These are phyloP conservation scores for Siphamia tubifer DNA, from an alignment of 2,113 vertebrate genomes.

Conservation along the genomic window DNA sequence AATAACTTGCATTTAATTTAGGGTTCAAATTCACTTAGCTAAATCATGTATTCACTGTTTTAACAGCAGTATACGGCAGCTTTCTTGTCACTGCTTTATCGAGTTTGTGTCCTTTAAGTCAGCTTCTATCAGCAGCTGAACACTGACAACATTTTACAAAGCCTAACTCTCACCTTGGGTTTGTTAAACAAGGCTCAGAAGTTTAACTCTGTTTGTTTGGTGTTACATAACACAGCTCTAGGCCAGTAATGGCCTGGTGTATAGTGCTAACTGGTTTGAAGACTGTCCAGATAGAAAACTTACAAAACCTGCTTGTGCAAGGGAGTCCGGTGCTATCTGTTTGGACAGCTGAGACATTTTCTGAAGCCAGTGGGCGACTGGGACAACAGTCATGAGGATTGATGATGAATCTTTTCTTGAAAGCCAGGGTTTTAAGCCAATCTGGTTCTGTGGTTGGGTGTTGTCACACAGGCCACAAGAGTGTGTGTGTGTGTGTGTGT, in stretches of 20 bases:
- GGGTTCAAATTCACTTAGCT: conserved; percentile 33
- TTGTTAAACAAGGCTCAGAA: conserved; percentile 7
- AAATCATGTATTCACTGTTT: conserved; percentile 28
- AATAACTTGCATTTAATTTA: conserved; percentile 44
- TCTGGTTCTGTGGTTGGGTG: conserved; percentile 29
- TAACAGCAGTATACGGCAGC: conserved; percentile 34
- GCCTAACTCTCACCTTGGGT: conserved; percentile 4
- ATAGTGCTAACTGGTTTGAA: neutral
- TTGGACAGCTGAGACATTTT: conserved; percentile 26
- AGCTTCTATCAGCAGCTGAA: conserved; percentile 7
- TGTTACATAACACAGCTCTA: conserved; percentile 39
- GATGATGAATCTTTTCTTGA: neutral
- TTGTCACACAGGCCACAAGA: neutral
- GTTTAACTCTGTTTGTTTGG: conserved; percentile 35
- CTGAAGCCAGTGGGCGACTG: neutral
- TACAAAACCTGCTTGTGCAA: conserved; percentile 34
- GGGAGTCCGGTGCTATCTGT: conserved; percentile 11
- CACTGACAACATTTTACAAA: conserved; percentile 19
- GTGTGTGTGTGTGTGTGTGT: neutral
- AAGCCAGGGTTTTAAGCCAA: neutral
- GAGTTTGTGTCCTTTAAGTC: conserved; percentile 24
- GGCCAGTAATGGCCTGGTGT: conserved; percentile 3
- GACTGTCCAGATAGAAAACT: conserved; percentile 1
- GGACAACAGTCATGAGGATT: neutral
- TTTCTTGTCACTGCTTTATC: conserved; percentile 17